These are phyloP conservation scores for Paramormyrops hopkinsi DNA, from an alignment of 2,797 vertebrate species.

Conservation along the genomic window DNA sequence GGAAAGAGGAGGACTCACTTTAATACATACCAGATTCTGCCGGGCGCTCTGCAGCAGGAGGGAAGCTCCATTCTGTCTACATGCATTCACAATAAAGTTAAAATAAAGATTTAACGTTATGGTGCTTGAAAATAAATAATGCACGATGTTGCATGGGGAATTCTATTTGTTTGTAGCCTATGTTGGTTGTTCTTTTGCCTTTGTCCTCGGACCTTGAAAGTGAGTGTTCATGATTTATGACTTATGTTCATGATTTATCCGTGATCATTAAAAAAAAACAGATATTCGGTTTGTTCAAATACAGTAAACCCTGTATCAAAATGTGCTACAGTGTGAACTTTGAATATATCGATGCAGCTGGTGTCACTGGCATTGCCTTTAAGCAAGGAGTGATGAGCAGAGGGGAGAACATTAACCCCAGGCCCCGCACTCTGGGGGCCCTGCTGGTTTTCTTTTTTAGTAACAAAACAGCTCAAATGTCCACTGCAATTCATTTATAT, in stretches of 20 bases:
- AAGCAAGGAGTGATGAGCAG: background rate
- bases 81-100: background rate
- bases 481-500: background rate
- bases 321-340: background rate
- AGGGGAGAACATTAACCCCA: background rate
- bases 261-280: background rate
- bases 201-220: background rate
- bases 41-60: slow-evolving; percentile 20
- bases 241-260: background rate
- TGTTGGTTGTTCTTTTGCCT: background rate
- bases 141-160: background rate
- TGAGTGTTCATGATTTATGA: background rate
- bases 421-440: background rate
- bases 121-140: background rate
- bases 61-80: background rate
- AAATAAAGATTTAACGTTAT: background rate
- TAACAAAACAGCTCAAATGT: background rate
- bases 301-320: background rate
- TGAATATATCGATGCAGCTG: background rate
- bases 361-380: background rate
- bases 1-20: slow-evolving; percentile 16
- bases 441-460: background rate
- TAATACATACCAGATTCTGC: slow-evolving; percentile 26
- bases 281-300: background rate
- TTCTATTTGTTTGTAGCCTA: background rate